These are phyloP conservation scores for Scaptodrosophila latifasciaeformis DNA, from an alignment of 2,888 invertebrate species.

Conservation along the genomic window DNA sequence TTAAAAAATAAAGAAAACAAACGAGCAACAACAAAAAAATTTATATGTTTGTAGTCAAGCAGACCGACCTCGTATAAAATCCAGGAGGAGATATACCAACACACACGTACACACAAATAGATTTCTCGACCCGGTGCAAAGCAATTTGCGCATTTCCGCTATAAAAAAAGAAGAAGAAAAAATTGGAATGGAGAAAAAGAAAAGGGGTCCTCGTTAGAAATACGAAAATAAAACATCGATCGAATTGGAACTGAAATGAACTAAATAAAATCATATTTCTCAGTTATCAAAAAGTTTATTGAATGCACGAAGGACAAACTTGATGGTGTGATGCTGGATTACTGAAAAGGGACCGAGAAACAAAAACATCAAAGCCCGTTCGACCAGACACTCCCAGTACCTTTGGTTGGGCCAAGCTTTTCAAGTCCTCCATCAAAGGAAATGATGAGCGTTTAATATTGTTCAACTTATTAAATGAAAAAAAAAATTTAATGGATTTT, in stretches of 20 bases:
- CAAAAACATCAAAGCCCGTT: too few relatives aligned
- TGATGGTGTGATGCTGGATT: neutral
- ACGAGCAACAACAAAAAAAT: neutral
- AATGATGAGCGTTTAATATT: too few relatives aligned
- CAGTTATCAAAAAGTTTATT: slow-evolving; percentile 51
- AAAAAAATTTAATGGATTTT: too few relatives aligned
- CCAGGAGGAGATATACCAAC: slow-evolving; percentile 9
- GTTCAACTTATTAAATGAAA: too few relatives aligned
- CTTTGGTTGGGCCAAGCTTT: too few relatives aligned
- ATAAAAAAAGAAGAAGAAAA: slow-evolving; percentile 63
- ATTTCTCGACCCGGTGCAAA: slow-evolving; percentile 65
- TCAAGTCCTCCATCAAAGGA: too few relatives aligned
- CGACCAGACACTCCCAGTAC: too few relatives aligned
- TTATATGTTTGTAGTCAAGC: neutral
- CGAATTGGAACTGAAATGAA: neutral
- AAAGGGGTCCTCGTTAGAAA: slow-evolving; percentile 66
- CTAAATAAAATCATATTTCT: slow-evolving; percentile 35
- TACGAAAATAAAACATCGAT: slow-evolving; percentile 50
- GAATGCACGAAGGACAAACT: slow-evolving; percentile 28
- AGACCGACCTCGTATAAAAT: slow-evolving; percentile 35
- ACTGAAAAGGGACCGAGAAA: neutral
- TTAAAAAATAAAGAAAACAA: slow-evolving; percentile 53
- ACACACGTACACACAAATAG: slow-evolving; percentile 34
- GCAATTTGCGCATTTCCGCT: slow-evolving; percentile 65
- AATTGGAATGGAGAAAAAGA: too few relatives aligned